A percentile compares a stretch with the other conserved stretches of the same genome.
These are phyloP conservation scores for Chymomyza caudatula DNA, from an alignment of 2,888 invertebrate species.

Conservation along the genomic window DNA sequence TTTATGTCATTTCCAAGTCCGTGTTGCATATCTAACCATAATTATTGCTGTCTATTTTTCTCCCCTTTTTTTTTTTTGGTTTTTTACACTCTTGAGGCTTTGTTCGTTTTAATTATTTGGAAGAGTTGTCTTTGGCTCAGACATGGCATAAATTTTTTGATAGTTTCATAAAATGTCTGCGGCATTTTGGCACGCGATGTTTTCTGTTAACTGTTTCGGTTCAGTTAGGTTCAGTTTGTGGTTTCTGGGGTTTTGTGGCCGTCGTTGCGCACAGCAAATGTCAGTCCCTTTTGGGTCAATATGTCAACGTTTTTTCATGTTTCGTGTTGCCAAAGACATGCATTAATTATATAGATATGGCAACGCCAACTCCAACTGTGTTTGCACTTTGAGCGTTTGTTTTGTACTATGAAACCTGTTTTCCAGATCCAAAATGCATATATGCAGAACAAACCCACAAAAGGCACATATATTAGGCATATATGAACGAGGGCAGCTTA, in stretches of 20 bases:
- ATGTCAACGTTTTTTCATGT: slow-evolving; percentile 69
- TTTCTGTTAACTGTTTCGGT: slow-evolving; percentile 31
- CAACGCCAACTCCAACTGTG: slow-evolving; percentile 11
- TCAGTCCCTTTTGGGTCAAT: slow-evolving; percentile 72
- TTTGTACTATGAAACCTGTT: slow-evolving; percentile 5
- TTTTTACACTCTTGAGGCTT: slow-evolving; percentile 21
- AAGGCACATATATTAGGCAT: not conserved
- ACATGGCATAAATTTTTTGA: slow-evolving; percentile 58
- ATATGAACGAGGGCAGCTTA: not conserved
- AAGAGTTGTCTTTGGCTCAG: slow-evolving; percentile 48
- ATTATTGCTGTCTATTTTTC: slow-evolving; percentile 31
- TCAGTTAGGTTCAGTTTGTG: not conserved
- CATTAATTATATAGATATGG: slow-evolving; percentile 65
- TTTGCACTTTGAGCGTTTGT: slow-evolving; percentile 1
- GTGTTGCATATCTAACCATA: slow-evolving; percentile 23
- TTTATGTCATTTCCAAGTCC: slow-evolving; percentile 59
- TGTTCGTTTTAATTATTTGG: slow-evolving; percentile 67
- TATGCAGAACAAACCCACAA: slow-evolving; percentile 44
- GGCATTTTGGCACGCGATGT: slow-evolving; percentile 71
- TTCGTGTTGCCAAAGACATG: slow-evolving; percentile 68
- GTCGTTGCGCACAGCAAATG: slow-evolving; percentile 50
- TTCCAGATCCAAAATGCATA: slow-evolving; percentile 5
- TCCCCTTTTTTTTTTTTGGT: slow-evolving; percentile 23
- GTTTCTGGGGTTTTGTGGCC: not conserved
- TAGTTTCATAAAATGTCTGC: slow-evolving; percentile 19